These are phyloP conservation scores for Sialia sialis DNA, from an alignment of 2,113 vertebrate species.

Conservation along the genomic window DNA sequence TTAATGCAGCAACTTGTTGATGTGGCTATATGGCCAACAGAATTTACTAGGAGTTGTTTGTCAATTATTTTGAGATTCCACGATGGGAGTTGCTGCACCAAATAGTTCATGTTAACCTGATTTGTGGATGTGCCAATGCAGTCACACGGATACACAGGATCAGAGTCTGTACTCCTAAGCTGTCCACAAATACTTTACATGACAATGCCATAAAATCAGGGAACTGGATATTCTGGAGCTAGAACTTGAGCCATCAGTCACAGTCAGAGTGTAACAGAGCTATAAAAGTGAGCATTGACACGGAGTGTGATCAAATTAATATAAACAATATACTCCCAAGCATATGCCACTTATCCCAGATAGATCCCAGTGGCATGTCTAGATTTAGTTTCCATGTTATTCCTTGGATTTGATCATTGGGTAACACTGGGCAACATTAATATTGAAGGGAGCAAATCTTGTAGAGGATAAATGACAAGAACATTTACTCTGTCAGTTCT, in stretches of 20 bases:
- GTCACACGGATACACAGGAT: background rate
- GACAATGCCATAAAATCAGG: conserved; percentile 6
- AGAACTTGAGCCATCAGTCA: background rate
- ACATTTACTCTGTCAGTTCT: background rate
- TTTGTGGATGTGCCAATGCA: background rate
- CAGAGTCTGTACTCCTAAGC: background rate
- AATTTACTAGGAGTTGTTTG: background rate
- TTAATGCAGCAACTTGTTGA: background rate
- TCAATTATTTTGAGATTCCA: background rate
- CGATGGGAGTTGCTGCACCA: background rate
- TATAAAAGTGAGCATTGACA: background rate
- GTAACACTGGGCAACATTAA: background rate
- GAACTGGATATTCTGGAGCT: background rate
- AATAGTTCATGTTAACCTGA: background rate
- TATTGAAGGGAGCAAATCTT: background rate
- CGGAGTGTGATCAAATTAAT: background rate
- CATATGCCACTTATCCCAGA: background rate
- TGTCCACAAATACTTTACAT: background rate
- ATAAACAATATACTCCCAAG: background rate
- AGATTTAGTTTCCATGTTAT: background rate
- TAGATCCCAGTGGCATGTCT: background rate
- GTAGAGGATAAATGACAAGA: background rate
- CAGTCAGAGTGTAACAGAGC: background rate
- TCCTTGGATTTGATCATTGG: background rate
- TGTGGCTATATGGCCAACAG: background rate